Conservation (phyloP, 2,113 vertebrate genomes). For the Xenopus tropicalis region DNA sequence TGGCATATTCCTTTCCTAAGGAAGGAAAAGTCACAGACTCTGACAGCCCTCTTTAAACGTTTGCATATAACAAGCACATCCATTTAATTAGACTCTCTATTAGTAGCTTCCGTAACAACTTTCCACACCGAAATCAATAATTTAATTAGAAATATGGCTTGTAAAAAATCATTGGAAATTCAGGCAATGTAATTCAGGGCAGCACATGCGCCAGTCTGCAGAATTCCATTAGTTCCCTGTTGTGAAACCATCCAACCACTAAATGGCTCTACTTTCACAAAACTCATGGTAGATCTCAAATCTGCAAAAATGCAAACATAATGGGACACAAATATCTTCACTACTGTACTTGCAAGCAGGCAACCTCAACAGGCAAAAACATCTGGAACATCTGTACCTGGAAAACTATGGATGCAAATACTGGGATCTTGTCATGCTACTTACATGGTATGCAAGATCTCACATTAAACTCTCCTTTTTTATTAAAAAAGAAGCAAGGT, state of each 20-base stretch:
- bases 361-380: no score
- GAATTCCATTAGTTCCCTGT: conserved; percentile 39
- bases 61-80: conserved; percentile 12
- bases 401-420: no score
- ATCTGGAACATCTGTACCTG: no score
- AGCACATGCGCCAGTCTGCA: not conserved
- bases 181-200: not conserved
- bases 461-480: no score
- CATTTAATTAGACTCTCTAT: conserved; percentile 36
- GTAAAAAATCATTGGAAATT: conserved; percentile 31
- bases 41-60: conserved; percentile 15
- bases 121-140: conserved; percentile 40
- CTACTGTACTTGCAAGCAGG: not conserved
- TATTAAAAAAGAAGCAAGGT: no score
- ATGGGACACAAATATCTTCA: conserved; percentile 7
- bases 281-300: conserved; percentile 35
- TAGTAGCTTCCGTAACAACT: conserved; percentile 40
- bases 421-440: no score
- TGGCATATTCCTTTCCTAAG: conserved; percentile 15
- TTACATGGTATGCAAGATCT: no score
- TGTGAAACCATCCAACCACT: conserved; percentile 28
- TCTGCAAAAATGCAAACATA: conserved; percentile 20
- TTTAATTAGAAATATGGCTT: conserved; percentile 42
- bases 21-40: conserved; percentile 10
- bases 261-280: conserved; percentile 12